Conservation (phyloP, 2,888 invertebrate genomes). For the Dryobotodes eremita region DNA sequence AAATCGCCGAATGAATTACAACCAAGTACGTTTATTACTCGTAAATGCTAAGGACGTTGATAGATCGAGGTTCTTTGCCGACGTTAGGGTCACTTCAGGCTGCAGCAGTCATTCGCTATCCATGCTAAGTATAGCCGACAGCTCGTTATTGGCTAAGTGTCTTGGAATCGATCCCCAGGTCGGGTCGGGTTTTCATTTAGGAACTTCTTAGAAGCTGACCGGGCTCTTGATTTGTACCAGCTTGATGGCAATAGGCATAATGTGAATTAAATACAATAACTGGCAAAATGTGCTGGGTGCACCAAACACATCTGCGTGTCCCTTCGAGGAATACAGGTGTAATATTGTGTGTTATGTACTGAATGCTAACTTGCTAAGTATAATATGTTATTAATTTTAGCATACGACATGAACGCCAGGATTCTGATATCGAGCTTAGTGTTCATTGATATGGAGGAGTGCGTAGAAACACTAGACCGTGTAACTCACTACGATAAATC, state of each 20-base stretch:
- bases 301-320: neutral
- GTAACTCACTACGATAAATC: constrained; percentile 71
- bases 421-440: constrained; percentile 85
- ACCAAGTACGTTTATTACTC: constrained; percentile 28
- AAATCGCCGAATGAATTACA: constrained; percentile 78
- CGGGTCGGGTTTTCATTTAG: neutral
- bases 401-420: constrained; percentile 83
- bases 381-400: constrained; percentile 71
- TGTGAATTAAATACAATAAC: neutral
- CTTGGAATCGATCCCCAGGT: neutral
- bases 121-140: neutral
- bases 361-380: neutral
- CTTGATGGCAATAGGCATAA: no score
- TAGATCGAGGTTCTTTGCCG: neutral
- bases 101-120: neutral
- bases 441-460: constrained; percentile 84
- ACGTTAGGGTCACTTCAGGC: neutral
- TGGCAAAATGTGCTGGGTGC: neutral
- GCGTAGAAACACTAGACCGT: constrained; percentile 75
- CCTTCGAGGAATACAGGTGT: neutral
- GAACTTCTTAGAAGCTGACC: constrained; percentile 2
- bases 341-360: neutral
- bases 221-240: neutral
- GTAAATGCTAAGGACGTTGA: neutral
- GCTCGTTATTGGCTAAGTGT: neutral